Evolutionary conservation across 2,113 vertebrate genomes (phyloP), one percentile per base, ranked within the genome.

Genomic region (Brachypodius melanocephalos): DNA sequence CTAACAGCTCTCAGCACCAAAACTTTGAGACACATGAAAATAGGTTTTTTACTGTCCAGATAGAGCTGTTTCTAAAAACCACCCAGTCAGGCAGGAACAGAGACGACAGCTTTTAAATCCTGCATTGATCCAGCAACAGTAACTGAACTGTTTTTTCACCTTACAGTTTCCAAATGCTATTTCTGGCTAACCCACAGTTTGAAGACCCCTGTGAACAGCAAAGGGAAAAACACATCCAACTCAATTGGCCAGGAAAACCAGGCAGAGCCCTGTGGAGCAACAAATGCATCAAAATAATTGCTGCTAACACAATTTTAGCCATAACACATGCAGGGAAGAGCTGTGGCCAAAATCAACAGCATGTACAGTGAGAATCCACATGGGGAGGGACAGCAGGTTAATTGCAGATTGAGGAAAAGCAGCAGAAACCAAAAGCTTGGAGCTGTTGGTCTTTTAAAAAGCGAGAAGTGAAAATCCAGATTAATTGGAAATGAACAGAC

Each of bases 341-440:
- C 94, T 69, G 81, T 42, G 85, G 95, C 90, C 96, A 95, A 96
- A 93, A 95, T 88, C 85, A 96, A 96, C 93, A 95, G 91, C 91
- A 51, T 80, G 93, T 94, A 77, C 90, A 91, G 93, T 42, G 76
- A 95, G 90, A 96, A 95, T 75, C 72, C 92, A 95, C 94, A 59
- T 61, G 82, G 89, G 93, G 85, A 94, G 51, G 94, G 90, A 88
- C 93, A 96, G 90, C 88, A 95, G 94, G 94, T 96, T 96, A 95
- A 96, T 67, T 96, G 91, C 93, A 94, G 90, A 85, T 43, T 90
- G 94, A 90, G 78, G 68, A 80, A 90, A 91, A 91, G 82, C 95
- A 88, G 85, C 94, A 95, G 94, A 94, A 88, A 80, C 59, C 87
- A 88, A 91, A 90, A 16, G 17, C 71, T 61, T 5, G 21, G 85